Conservation (phyloP, 30 jellyfish, hydroid and myxozoan species). For the Haliclystus octoradiatus region DNA sequence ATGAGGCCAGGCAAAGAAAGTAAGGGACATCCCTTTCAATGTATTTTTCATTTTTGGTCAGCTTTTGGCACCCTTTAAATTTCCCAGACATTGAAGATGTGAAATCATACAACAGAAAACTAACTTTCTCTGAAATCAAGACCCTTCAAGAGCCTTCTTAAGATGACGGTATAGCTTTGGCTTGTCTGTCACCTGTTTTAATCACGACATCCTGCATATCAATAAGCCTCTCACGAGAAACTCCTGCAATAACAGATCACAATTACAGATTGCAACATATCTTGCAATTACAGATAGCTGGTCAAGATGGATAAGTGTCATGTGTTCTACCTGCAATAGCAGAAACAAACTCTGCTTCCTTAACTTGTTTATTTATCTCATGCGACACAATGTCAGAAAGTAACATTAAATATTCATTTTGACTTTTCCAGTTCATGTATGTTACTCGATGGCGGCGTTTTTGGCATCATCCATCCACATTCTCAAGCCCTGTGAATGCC, state of each 20-base stretch:
- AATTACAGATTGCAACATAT: constrained; percentile 28
- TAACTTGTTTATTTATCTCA: constrained; percentile 29
- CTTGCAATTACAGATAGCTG: constrained; percentile 38
- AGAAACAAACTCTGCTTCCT: constrained; percentile 25
- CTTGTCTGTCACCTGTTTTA: constrained; percentile 40
- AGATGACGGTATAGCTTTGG: constrained; percentile 23
- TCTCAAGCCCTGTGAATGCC: constrained; percentile 6
- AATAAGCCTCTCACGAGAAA: constrained; percentile 25
- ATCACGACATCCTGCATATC: constrained; percentile 28
- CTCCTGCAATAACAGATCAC: constrained; percentile 41
- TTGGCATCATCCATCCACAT: constrained; percentile 16
- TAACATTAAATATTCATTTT: constrained; percentile 38
- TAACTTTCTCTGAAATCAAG: constrained; percentile 3
- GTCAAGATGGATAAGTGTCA: constrained; percentile 45
- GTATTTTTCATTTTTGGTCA: constrained; percentile 27
- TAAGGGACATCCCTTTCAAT: constrained; percentile 33
- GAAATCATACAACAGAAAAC: constrained; percentile 31
- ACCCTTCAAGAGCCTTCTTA: constrained; percentile 5
- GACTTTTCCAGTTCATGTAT: constrained; percentile 4
- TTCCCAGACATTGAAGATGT: constrained; percentile 25
- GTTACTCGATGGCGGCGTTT: constrained; percentile 16
- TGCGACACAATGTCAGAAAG: constrained; percentile 25
- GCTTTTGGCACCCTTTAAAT: constrained; percentile 42
- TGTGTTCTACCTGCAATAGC: constrained; percentile 38
- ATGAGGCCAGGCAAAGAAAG: constrained; percentile 42